phyloP scores from a whole-genome alignment of 37 sponge, comb jelly and placozoan species.

The Ephydatia muelleri region DNA sequence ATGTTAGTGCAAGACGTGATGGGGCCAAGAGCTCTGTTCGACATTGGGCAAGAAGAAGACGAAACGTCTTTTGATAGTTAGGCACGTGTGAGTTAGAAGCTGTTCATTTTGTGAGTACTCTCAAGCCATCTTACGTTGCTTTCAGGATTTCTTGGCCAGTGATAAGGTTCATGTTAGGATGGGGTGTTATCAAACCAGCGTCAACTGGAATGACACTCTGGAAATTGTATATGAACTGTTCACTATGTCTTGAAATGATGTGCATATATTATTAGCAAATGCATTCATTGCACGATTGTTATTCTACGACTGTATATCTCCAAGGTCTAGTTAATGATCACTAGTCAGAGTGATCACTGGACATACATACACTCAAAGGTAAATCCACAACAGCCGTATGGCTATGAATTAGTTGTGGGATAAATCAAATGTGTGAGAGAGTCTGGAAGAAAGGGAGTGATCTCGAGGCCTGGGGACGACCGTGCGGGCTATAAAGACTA shows the following conservation, averaged over 20 bases:
- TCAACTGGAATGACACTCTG: background rate
- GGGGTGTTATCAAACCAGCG: background rate
- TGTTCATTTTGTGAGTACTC: too few relatives aligned
- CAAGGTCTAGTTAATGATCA: too few relatives aligned
- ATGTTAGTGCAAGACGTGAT: conserved; percentile 15
- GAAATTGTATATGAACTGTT: background rate
- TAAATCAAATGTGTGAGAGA: too few relatives aligned
- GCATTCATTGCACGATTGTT: background rate
- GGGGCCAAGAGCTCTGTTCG: background rate
- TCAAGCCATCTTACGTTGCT: too few relatives aligned
- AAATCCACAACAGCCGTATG: too few relatives aligned
- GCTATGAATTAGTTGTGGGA: too few relatives aligned
- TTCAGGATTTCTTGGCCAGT: background rate
- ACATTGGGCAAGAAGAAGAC: background rate
- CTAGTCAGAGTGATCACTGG: too few relatives aligned
- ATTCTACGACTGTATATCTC: background rate
- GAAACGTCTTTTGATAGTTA: background rate
- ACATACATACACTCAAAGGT: too few relatives aligned
- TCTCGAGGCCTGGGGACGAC: background rate
- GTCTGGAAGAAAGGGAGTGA: too few relatives aligned
- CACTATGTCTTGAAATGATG: background rate
- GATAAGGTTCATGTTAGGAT: background rate
- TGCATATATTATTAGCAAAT: background rate
- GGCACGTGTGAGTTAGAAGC: background rate
- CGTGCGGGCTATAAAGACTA: too few relatives aligned